Evolutionary conservation across 2,888 invertebrate genomes (phyloP), one percentile per base, ranked within the genome.

Genomic region (Drosophila nr. fundita): DNA sequence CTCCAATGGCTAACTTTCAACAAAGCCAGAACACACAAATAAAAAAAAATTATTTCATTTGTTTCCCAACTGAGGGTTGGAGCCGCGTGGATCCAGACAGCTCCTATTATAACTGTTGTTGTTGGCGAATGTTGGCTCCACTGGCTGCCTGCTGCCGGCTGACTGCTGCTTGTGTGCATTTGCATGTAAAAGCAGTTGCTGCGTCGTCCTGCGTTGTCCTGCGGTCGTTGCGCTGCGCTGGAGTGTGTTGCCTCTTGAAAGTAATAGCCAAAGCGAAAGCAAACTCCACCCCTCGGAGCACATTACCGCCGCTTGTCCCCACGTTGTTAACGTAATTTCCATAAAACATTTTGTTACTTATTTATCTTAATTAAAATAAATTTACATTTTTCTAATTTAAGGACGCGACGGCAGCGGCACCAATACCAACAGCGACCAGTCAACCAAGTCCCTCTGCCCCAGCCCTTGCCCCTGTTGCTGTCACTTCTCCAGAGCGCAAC

Each of bases 341-440:
- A 91, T 91, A 91, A 91, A 91, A 91, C 91, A 91, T 91, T 91
- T 91, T 91, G 91, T 91, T 91, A 91, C 91, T 91, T 91, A 91
- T 91, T 91, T 91, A 91, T 91, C 91, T 91, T 91, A 91, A 91
- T 91, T 91, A 91, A 91, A 91, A 91, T 91, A 91, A 91, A 91
- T 91, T 91, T 91, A 91, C 91, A 91, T 91, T 91, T 91, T 91
- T 91, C 91, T 91, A 91, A 91, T 91, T 91, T 91, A 89, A 89
- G 86, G 90, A 89, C 86, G 89, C 83, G 80, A 79, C 80, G 61
- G 60, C 68, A 62, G 30, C 50, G 36, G n/a, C 34, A 42, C 54
- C 73, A 68, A 67, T 49, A 53, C 52, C 72, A 60, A 60, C 59
- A 73, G 34, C 60, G 63, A 69, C 65, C 79, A 75, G 73, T 68